phyloP scores from a whole-genome alignment of 2,113 vertebrate species.

The Ascaphus truei region DNA sequence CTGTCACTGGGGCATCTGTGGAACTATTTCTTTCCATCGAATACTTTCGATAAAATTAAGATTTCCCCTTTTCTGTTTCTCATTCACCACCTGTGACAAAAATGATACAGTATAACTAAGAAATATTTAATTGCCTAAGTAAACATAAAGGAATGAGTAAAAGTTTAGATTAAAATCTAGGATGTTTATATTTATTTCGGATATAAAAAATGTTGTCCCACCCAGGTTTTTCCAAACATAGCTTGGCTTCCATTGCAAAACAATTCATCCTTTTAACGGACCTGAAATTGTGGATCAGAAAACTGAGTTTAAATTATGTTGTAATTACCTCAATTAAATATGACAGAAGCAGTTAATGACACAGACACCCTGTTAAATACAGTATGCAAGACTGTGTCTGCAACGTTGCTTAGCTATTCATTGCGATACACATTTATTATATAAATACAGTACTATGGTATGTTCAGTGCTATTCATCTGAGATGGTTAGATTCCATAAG shows the following conservation, averaged over 20 bases:
- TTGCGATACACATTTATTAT: no score
- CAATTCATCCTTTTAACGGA: constrained; percentile 69
- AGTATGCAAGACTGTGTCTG: no score
- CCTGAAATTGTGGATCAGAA: constrained; percentile 64
- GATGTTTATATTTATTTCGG: constrained; percentile 59
- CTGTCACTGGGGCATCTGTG: no score
- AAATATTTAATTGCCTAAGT: constrained; percentile 1
- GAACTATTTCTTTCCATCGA: no score
- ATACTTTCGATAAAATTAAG: no score
- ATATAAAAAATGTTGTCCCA: constrained; percentile 69
- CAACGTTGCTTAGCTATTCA: no score
- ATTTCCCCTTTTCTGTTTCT: no score
- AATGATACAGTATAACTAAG: neutral
- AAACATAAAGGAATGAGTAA: constrained; percentile 16
- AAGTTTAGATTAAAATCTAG: constrained; percentile 65
- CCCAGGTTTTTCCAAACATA: constrained; percentile 70
- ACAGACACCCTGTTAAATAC: constrained; percentile 61
- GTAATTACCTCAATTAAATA: constrained; percentile 73
- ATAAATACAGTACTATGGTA: no score
- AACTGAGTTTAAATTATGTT: constrained; percentile 72
- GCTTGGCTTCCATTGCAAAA: constrained; percentile 58
- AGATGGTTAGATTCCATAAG: no score
- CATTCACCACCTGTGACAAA: neutral
- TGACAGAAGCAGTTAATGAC: constrained; percentile 61
- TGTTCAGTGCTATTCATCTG: no score